A percentile compares a stretch with the other conserved stretches of the same genome.
Evolutionary conservation across 2,113 vertebrate species (phyloP).

Genomic region (Rhabdomys dilectus): DNA sequence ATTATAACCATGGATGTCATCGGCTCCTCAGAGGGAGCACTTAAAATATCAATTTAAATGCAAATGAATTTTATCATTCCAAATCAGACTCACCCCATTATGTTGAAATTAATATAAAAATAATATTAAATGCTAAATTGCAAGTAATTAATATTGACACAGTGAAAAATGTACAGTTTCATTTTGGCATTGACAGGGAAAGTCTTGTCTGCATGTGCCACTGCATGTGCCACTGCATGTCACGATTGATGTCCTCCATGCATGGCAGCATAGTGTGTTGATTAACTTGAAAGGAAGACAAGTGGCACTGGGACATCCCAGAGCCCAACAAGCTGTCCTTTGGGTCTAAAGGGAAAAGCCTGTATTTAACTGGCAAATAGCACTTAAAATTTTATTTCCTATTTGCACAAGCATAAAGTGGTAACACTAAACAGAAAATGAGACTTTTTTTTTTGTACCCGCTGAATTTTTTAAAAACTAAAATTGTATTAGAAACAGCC

Average conservation of each 20-base stretch:
- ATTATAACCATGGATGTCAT: conserved; percentile 57
- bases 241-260: background rate
- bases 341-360: background rate
- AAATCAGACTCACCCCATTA: conserved; percentile 70
- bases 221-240: background rate
- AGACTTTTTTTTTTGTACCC: background rate
- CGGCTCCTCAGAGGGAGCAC: conserved; percentile 52
- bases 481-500: background rate
- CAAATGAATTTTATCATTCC: conserved; percentile 75
- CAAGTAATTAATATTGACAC: conserved; percentile 74
- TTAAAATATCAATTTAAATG: conserved; percentile 79
- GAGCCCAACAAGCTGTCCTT: background rate
- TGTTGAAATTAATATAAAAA: conserved; percentile 78
- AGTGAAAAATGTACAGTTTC: conserved; percentile 40
- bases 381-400: conserved; percentile 45
- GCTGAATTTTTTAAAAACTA: background rate
- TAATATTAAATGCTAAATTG: conserved; percentile 67
- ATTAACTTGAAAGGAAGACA: background rate
- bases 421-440: background rate
- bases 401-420: background rate
- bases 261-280: background rate
- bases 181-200: background rate
- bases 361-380: background rate
- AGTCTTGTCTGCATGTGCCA: background rate
- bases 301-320: background rate